Base-by-base conservation (phyloP, 2,797 vertebrate species). In the Clarias platycephalus region DNA sequence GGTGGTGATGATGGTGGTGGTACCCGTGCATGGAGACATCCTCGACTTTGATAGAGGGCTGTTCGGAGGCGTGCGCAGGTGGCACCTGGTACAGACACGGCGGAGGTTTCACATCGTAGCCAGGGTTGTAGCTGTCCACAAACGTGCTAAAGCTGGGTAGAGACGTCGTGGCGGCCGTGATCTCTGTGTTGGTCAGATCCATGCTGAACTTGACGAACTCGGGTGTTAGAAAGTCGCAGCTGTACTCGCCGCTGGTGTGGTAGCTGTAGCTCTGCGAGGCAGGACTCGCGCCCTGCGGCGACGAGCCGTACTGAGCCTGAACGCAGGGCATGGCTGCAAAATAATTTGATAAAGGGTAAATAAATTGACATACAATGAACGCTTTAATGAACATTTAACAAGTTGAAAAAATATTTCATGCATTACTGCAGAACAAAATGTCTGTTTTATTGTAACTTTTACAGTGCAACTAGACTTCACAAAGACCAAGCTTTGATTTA, bases 201-300 rank as follows among this genome's bases (percentile, higher is more conserved):
- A 99, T 99, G 95, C 98, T 99, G 95, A 98, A 99, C 96, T 99
- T 99, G 89, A 99, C 97, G 87, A 99, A 98, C 95, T 99, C 98
- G 89, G 98, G 97, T 24, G 97, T 99, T 90, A 98, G 94, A 94
- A 99, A 97, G 92, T 98, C 98, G 92, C 97, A 97, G 96, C 95
- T 96, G 95, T 96, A 97, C 89, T 98, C 97, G 95, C 94, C 96
- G 90, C 94, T 93, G 89, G 95, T 94, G 94, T 96, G 98, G 95
- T 98, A 98, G 93, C 96, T 96, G 97, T 99, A 99, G 96, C 95
- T 95, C 94, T 98, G 97, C 87, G 96, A 96, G 90, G 97, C 97
- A 89, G 97, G 96, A 92, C 97, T 97, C 92, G 97, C 98, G 94
- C 98, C 97, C 93, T 96, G 97, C 75, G 97, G 97, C 93, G 98